Percentiles rank a stretch among this genome's conserved stretches.
Conservation (phyloP, 64 coral and sea anemone genomes). For the Catalaphyllia jardinei region DNA sequence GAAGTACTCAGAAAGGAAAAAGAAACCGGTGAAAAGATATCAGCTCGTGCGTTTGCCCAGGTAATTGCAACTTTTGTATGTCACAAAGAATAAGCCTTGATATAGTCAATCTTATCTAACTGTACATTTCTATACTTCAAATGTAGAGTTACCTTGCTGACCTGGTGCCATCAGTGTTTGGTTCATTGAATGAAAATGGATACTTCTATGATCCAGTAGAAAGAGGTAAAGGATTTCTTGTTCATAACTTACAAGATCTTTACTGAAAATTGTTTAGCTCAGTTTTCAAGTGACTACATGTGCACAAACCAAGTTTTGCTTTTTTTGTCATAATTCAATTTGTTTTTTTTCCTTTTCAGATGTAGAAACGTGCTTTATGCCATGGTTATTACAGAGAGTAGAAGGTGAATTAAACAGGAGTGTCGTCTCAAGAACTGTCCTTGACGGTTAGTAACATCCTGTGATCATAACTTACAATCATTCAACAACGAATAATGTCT, state of each 20-base stretch:
- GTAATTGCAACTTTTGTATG: slow-evolving; percentile 36
- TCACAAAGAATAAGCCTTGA: too few species aligned
- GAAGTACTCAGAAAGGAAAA: slow-evolving; percentile 95
- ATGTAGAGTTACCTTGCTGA: slow-evolving; percentile 96
- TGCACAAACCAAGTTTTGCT: background rate
- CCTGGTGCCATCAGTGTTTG: slow-evolving; percentile 98
- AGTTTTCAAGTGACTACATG: background rate
- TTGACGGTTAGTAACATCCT: slow-evolving; percentile 72
- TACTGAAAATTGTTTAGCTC: background rate
- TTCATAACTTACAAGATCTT: background rate
- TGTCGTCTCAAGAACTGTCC: slow-evolving; percentile 69
- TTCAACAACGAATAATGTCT: background rate
- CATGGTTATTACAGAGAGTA: slow-evolving; percentile 89
- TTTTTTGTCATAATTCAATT: background rate
- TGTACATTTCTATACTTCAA: too few species aligned
- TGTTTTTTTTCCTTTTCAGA: slow-evolving; percentile 51
- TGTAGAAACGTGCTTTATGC: slow-evolving; percentile 99
- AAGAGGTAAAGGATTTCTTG: slow-evolving; percentile 66
- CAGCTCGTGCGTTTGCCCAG: slow-evolving; percentile 97
- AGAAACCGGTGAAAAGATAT: slow-evolving; percentile 96
- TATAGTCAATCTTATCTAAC: too few species aligned
- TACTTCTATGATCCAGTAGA: slow-evolving; percentile 99
- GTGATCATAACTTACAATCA: background rate
- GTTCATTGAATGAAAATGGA: slow-evolving; percentile 97
- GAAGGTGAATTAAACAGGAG: slow-evolving; percentile 71